A percentile compares a stretch with the other conserved stretches of the same genome.
These are phyloP conservation scores for Limnephilus auricula DNA, from an alignment of 2,888 invertebrate species.

Conservation along the genomic window DNA sequence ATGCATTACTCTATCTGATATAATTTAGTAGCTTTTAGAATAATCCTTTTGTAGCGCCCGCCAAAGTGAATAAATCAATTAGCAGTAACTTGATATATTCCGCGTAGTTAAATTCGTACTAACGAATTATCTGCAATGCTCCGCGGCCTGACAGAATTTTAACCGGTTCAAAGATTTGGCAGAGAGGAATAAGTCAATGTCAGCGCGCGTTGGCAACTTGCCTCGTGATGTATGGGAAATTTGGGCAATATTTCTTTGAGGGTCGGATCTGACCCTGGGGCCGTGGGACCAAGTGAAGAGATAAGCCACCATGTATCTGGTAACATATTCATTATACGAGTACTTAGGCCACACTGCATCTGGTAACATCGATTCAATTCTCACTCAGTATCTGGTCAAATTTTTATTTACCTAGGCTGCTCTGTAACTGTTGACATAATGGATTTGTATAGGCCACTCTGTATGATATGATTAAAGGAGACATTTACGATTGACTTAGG, in stretches of 20 bases:
- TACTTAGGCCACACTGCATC: neutral
- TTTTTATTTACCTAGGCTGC: neutral
- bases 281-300: slow-evolving; percentile 21
- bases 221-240: slow-evolving; percentile 54
- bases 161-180: slow-evolving; percentile 51
- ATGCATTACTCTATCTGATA: neutral
- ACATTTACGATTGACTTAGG: neutral
- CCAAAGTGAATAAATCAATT: neutral
- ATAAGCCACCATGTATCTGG: neutral
- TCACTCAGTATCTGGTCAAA: neutral
- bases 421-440: neutral
- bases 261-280: slow-evolving; percentile 36
- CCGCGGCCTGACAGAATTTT: neutral
- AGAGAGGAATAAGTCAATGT: slow-evolving; percentile 53
- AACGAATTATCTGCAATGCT: neutral
- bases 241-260: slow-evolving; percentile 39
- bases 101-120: neutral
- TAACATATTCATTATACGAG: neutral
- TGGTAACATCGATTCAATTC: neutral
- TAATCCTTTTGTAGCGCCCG: neutral
- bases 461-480: neutral
- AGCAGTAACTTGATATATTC: neutral
- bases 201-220: slow-evolving; percentile 37
- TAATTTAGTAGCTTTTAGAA: neutral
- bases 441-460: neutral